Conservation (phyloP, 2,888 invertebrate species). For the Yponomeuta plumbellus region DNA sequence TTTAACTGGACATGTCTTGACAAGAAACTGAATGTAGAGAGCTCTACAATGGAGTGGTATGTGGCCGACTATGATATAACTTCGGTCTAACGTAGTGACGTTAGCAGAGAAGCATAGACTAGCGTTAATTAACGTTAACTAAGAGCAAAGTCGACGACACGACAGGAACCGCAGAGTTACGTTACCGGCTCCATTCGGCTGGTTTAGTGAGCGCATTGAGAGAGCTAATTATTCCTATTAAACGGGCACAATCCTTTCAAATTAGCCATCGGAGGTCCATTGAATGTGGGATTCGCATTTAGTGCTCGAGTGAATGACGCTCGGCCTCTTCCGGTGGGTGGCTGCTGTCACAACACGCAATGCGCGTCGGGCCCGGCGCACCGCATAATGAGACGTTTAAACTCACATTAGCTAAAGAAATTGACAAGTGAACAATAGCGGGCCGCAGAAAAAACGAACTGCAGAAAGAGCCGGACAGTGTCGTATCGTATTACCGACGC, state of each 20-base stretch:
- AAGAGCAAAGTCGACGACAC: conserved; percentile 42
- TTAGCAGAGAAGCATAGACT: conserved; percentile 26
- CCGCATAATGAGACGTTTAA: conserved; percentile 75
- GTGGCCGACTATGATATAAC: background rate
- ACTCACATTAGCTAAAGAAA: conserved; percentile 77
- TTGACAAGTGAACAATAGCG: conserved; percentile 77
- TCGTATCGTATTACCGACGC: conserved; percentile 77
- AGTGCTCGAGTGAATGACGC: conserved; percentile 71
- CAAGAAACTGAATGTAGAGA: background rate
- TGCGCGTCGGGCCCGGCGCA: conserved; percentile 71
- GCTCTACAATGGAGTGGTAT: background rate
- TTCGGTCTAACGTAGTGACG: background rate
- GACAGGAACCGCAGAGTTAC: conserved; percentile 41
- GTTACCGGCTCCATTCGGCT: conserved; percentile 33
- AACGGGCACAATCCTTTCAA: conserved; percentile 70
- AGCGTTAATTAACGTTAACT: conserved; percentile 50
- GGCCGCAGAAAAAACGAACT: conserved; percentile 62
- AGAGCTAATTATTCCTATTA: conserved; percentile 71
- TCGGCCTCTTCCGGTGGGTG: conserved; percentile 75
- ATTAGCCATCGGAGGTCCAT: conserved; percentile 68
- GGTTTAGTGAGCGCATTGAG: conserved; percentile 36
- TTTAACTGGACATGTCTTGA: conserved; percentile 44
- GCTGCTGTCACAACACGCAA: conserved; percentile 75
- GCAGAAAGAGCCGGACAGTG: conserved; percentile 75
- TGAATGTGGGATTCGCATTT: conserved; percentile 73